Percentiles rank a stretch among this genome's conserved stretches.
Conservation (phyloP, 2,113 vertebrate species). For the Blennius ocellaris region DNA sequence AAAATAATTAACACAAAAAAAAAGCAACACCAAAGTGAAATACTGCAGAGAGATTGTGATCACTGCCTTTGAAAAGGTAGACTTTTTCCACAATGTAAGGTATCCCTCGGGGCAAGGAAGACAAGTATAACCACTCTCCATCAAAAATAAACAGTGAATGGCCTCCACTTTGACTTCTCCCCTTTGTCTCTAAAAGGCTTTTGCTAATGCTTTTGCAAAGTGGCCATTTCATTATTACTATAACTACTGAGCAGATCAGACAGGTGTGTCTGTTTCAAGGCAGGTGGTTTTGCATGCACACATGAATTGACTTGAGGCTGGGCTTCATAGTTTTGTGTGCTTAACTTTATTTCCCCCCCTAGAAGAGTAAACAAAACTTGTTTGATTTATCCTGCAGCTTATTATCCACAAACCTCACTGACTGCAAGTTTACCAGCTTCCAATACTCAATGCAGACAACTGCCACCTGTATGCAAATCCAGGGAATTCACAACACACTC, state of each 20-base stretch:
- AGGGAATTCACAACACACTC: conserved; percentile 27
- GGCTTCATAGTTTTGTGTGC: not conserved
- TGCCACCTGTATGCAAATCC: conserved; percentile 75
- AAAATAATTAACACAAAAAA: conserved; percentile 49
- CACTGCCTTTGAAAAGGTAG: conserved; percentile 51
- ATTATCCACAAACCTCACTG: not conserved
- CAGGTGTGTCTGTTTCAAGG: not conserved
- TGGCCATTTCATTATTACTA: not conserved
- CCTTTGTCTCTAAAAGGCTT: conserved; percentile 12
- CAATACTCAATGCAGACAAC: not conserved
- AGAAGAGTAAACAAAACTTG: not conserved
- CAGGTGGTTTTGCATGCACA: not conserved
- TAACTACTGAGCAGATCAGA: not conserved
- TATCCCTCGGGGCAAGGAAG: not conserved
- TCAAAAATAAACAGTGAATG: not conserved
- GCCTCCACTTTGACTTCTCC: conserved; percentile 4
- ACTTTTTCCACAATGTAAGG: not conserved
- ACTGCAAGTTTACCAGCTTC: not conserved
- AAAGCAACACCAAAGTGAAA: conserved; percentile 20
- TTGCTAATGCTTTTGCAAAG: not conserved
- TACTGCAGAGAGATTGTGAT: conserved; percentile 23
- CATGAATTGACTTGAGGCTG: conserved; percentile 2
- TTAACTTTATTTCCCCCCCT: not conserved
- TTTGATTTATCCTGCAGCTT: not conserved
- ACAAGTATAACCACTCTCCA: not conserved